Conservation (phyloP, 2,888 invertebrate species). For the Agrotis clavis region DNA sequence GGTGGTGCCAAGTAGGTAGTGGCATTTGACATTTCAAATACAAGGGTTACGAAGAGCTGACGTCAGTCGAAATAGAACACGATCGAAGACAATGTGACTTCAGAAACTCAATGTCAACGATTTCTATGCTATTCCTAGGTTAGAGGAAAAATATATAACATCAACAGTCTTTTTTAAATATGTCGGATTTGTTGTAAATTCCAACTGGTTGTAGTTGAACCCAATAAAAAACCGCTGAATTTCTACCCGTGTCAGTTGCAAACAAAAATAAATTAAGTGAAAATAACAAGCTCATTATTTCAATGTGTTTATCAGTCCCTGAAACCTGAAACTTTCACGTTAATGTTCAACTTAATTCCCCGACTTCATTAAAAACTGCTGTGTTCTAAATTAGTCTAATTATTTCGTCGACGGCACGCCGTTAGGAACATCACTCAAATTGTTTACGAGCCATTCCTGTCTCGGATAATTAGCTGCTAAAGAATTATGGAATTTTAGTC, state of each 20-base stretch:
- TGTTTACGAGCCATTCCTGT: slow-evolving; percentile 35
- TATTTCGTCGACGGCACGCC: slow-evolving; percentile 21
- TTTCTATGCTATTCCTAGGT: slow-evolving; percentile 1
- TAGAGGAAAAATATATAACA: not conserved
- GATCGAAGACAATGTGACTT: slow-evolving; percentile 21
- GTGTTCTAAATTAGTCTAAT: slow-evolving; percentile 31
- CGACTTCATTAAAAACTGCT: slow-evolving; percentile 20
- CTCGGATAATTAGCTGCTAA: slow-evolving; percentile 17
- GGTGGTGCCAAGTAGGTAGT: not conserved
- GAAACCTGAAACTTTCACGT: not conserved
- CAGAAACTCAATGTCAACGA: not conserved
- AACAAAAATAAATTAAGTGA: too few relatives aligned
- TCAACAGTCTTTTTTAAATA: not conserved
- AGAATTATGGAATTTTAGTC: not conserved
- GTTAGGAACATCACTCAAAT: slow-evolving; percentile 29
- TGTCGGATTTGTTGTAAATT: not conserved
- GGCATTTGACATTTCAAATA: slow-evolving; percentile 17
- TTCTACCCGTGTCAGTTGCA: too few relatives aligned
- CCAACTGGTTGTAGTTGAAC: not conserved
- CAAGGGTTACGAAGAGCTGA: slow-evolving; percentile 1
- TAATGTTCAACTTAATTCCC: slow-evolving; percentile 24
- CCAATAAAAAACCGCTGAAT: not conserved
- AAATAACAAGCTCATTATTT: not conserved
- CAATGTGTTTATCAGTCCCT: not conserved
- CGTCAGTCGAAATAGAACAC: slow-evolving; percentile 19